Conservation (phyloP, 2,888 invertebrate genomes). For the Laspeyria flexula region DNA sequence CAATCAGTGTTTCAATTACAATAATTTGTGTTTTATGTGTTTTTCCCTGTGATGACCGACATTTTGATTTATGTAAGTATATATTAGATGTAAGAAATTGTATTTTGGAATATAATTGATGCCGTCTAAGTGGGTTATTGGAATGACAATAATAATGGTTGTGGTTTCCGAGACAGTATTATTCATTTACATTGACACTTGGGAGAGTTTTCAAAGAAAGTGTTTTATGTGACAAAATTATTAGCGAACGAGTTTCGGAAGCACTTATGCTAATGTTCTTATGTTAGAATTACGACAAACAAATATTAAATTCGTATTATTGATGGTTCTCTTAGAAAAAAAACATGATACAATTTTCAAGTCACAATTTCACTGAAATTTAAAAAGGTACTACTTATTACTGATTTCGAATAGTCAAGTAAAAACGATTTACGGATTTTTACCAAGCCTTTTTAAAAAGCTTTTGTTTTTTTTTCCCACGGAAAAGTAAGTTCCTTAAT, state of each 20-base stretch:
- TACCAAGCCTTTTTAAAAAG: too few relatives aligned
- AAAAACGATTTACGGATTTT: too few relatives aligned
- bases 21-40: constrained; percentile 54
- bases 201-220: constrained; percentile 12
- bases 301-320: too few relatives aligned
- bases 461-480: too few relatives aligned
- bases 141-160: constrained; percentile 19
- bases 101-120: constrained; percentile 24
- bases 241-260: too few relatives aligned
- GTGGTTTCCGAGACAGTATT: constrained; percentile 14
- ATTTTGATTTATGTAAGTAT: constrained; percentile 38
- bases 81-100: constrained; percentile 14
- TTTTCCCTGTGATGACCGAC: constrained; percentile 31
- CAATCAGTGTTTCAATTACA: constrained; percentile 51
- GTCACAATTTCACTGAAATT: too few relatives aligned
- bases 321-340: too few relatives aligned
- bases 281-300: constrained; percentile 8
- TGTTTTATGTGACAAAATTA: constrained; percentile 10
- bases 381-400: too few relatives aligned
- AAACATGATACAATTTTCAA: too few relatives aligned
- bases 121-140: constrained; percentile 33
- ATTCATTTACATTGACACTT: constrained; percentile 17
- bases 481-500: too few relatives aligned
- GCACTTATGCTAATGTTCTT: constrained; percentile 7
- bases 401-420: too few relatives aligned